A percentile compares a stretch with the other conserved stretches of the same genome.
These are phyloP conservation scores for Clistopyga incitator DNA, from an alignment of 2,888 invertebrate species.

Conservation along the genomic window DNA sequence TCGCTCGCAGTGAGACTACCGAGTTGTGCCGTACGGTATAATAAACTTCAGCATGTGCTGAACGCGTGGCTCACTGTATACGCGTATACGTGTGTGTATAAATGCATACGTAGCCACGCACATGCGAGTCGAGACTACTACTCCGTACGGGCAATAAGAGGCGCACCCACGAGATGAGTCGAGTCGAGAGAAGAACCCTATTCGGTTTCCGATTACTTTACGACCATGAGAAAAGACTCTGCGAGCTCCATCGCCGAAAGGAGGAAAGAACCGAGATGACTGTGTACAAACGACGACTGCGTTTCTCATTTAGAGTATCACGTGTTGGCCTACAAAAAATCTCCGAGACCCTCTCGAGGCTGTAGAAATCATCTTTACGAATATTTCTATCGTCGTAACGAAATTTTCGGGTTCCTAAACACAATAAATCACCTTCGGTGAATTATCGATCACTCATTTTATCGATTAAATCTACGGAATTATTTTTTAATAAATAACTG, in stretches of 20 bases:
- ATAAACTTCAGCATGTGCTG: conserved; percentile 61
- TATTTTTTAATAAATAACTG: neutral
- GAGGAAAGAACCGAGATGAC: conserved; percentile 27
- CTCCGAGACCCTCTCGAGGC: neutral
- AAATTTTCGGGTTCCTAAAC: neutral
- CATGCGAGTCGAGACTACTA: neutral
- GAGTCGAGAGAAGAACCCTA: conserved; percentile 34
- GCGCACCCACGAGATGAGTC: conserved; percentile 31
- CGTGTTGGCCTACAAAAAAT: conserved; percentile 18
- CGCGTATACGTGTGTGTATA: no score
- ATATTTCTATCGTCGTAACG: conserved; percentile 2
- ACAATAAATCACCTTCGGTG: neutral
- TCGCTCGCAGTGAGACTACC: conserved; percentile 29
- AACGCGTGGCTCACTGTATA: conserved; percentile 55
- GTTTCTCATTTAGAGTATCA: conserved; percentile 36
- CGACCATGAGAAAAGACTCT: conserved; percentile 55
- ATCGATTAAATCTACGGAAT: neutral
- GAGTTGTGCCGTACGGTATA: conserved; percentile 4
- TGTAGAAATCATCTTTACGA: neutral
- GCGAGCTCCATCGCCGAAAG: neutral
- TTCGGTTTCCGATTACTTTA: conserved; percentile 63
- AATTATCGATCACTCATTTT: neutral
- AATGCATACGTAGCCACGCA: conserved; percentile 14
- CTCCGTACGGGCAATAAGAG: conserved; percentile 20
- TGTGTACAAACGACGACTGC: neutral